Evolutionary conservation across 2,797 vertebrate species (phyloP).

Genomic region (Leptatherina wallacei): DNA sequence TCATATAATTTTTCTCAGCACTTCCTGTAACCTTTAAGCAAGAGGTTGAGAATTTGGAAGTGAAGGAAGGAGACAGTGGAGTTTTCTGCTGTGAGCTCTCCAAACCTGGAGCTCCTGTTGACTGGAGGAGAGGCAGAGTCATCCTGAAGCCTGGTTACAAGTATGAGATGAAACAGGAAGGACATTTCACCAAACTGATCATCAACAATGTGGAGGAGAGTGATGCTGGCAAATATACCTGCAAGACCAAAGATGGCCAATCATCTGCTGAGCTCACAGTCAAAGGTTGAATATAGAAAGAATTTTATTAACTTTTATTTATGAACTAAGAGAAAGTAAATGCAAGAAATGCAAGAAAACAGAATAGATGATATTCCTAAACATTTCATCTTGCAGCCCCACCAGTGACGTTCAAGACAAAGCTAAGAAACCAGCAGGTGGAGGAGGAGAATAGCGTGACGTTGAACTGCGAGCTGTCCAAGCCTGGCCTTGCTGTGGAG

Average conservation of each 20-base stretch:
- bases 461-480: constrained; percentile 87
- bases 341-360: neutral
- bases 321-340: neutral
- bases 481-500: constrained; percentile 82
- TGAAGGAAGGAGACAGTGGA: constrained; percentile 84
- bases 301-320: neutral
- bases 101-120: constrained; percentile 77
- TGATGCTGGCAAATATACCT: constrained; percentile 90
- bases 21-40: constrained; percentile 86
- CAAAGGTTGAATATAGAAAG: constrained; percentile 77
- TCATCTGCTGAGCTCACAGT: constrained; percentile 86
- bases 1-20: constrained; percentile 65
- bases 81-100: constrained; percentile 88
- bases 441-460: constrained; percentile 83
- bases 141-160: constrained; percentile 89
- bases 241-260: constrained; percentile 87
- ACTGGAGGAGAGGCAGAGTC: constrained; percentile 91
- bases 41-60: constrained; percentile 83
- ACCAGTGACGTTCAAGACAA: constrained; percentile 84
- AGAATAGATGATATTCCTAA: neutral
- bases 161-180: constrained; percentile 88
- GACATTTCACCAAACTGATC: constrained; percentile 77
- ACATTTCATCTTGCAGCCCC: constrained; percentile 68
- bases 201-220: constrained; percentile 84
- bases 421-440: constrained; percentile 83